Base-by-base conservation (phyloP, 2,797 vertebrate species). In the Synaphobranchus kaupii region DNA sequence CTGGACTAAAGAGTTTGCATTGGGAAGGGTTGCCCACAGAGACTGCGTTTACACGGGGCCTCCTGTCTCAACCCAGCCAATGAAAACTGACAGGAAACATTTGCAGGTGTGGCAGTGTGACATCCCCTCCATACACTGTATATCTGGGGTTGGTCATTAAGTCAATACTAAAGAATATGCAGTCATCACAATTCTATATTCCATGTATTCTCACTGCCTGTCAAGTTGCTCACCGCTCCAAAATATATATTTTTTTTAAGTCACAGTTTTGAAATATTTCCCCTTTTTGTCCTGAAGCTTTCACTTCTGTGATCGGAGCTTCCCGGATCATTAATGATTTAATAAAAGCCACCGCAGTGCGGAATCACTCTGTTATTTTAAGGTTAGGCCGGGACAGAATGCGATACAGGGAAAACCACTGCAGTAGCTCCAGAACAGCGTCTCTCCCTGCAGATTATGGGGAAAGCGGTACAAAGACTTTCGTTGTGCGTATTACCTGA, bases 321-420 rank as follows among this genome's bases (percentile, higher is more conserved):
- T 76, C 47, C 68, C 15, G 22, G 63, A 25, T 73, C 66, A 52
- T 85, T 85, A 85, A 66, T 44, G 84, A 47, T 44, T 44, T 34
- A 85, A 54, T 52, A 17, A 68, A 71, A 82, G 56, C 39, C 80
- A 22, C 80, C 50, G 86, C 44, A 66, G 25, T 22, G 56, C 56
- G 17, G 54, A 66, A 9, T 68, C 56, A 47, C n/a, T 34, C 22
- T 7, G 82, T 31, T 34, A 54, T 54, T 56, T 84, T 34, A 84
- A 56, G 82, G 12, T 34, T n/a, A 3, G 73, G 28, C 28, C 47
- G 44, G 34, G 20, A 39, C 8, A 25, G 34, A 47, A 48, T 52
- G 48, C 78, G 66, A 56, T 60, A 80, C 71, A 56, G 17, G 47
- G 31, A 31, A 71, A 71, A n/a, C 4, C 10, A 20, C 28, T 58